Percentiles rank a stretch among this genome's conserved stretches.
Evolutionary conservation across 1,140 invertebrate genomes (phyloP).

Genomic region (Drosophila teissieri): DNA sequence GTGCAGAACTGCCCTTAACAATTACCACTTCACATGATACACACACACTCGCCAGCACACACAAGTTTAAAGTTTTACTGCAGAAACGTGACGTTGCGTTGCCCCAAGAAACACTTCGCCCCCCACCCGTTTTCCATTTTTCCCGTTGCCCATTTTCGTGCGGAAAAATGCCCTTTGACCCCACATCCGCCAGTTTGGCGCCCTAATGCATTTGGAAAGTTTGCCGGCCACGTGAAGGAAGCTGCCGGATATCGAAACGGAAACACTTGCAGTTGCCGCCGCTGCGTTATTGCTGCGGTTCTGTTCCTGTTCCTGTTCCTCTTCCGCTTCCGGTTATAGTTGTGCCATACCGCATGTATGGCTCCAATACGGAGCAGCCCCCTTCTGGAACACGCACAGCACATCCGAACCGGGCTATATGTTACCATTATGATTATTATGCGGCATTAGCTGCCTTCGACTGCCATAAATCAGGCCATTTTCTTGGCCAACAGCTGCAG

Average conservation of each 20-base stretch:
- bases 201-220: conserved; percentile 76
- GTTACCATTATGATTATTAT: conserved; percentile 74
- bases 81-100: conserved; percentile 66
- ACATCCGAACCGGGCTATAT: conserved; percentile 39
- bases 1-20: conserved; percentile 40
- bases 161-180: conserved; percentile 10
- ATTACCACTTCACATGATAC: conserved; percentile 44
- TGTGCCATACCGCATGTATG: not conserved
- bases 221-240: conserved; percentile 59
- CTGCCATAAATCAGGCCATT: conserved; percentile 66
- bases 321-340: conserved; percentile 9
- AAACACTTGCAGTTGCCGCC: conserved; percentile 73
- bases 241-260: conserved; percentile 78
- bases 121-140: not conserved
- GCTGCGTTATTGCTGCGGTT: conserved; percentile 72
- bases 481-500: conserved; percentile 49
- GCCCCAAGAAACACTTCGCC: not conserved
- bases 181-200: not conserved
- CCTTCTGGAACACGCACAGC: conserved; percentile 52
- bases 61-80: conserved; percentile 56
- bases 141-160: not conserved
- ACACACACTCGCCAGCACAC: conserved; percentile 10
- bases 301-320: conserved; percentile 42
- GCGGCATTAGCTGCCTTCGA: conserved; percentile 32
- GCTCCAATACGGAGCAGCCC: not conserved